Conservation (phyloP, 2,888 invertebrate genomes). For the Flexamia atlantica region DNA sequence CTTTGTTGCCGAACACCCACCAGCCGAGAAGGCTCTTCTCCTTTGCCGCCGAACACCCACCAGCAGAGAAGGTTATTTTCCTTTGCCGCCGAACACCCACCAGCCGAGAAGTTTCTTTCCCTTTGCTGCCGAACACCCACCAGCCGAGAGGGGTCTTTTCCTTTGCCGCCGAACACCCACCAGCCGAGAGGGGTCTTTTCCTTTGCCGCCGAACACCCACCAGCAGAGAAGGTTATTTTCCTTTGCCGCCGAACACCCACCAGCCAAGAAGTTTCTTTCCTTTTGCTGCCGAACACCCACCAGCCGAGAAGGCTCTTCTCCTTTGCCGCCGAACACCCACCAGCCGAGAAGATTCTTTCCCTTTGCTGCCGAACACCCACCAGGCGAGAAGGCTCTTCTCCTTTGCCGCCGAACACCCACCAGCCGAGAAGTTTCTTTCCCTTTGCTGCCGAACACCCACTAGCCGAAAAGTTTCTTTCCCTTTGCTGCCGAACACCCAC, state of each 20-base stretch:
- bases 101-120: neutral
- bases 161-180: neutral
- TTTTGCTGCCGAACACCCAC: neutral
- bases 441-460: neutral
- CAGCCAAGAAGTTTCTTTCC: neutral
- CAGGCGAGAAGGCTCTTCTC: neutral
- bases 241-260: neutral
- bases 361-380: neutral
- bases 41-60: neutral
- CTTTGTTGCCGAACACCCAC: neutral
- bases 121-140: neutral
- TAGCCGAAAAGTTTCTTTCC: neutral
- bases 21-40: neutral
- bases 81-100: neutral
- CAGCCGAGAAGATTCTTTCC: neutral
- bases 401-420: slow-evolving; percentile 16
- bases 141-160: neutral
- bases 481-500: too few species aligned
- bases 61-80: neutral
- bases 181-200: neutral
- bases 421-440: neutral
- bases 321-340: neutral
- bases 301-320: neutral
- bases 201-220: too few species aligned
- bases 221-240: neutral